A percentile compares a stretch with the other conserved stretches of the same genome.
These are phyloP conservation scores for Huso huso DNA, from an alignment of 2,797 vertebrate genomes.

Conservation along the genomic window DNA sequence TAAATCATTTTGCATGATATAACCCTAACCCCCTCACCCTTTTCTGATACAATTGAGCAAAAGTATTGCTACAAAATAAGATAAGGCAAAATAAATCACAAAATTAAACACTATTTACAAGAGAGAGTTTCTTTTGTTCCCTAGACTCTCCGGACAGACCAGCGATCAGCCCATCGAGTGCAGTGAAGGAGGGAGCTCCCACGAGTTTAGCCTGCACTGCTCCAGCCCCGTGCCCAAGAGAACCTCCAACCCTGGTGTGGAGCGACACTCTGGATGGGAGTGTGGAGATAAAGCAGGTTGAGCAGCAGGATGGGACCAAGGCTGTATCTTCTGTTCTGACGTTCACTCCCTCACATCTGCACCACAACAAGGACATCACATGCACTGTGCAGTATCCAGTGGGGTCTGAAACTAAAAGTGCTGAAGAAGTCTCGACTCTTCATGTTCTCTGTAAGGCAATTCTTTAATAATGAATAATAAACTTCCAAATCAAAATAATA, in stretches of 20 bases:
- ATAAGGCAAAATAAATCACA: too few relatives aligned
- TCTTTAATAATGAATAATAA: too few relatives aligned
- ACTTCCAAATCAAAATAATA: too few relatives aligned
- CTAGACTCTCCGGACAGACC: conserved; percentile 38
- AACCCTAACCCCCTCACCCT: too few relatives aligned
- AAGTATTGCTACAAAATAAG: too few relatives aligned
- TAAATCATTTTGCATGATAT: too few relatives aligned
- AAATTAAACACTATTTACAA: not conserved
- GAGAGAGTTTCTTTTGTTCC: conserved; percentile 1
- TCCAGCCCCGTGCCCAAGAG: conserved; percentile 34
- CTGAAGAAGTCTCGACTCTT: conserved; percentile 30
- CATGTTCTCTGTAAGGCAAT: conserved; percentile 41
- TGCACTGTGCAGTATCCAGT: conserved; percentile 39
- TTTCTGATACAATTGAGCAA: too few relatives aligned
- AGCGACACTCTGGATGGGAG: conserved; percentile 28
- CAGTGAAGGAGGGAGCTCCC: too few relatives aligned
- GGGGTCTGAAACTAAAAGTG: conserved; percentile 3
- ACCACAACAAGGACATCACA: conserved; percentile 34
- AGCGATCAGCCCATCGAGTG: conserved; percentile 28
- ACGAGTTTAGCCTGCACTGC: conserved; percentile 40
- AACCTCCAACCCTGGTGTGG: conserved; percentile 45
- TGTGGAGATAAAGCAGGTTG: conserved; percentile 18
- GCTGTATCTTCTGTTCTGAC: conserved; percentile 33
- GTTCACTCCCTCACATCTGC: conserved; percentile 41
- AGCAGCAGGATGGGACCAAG: conserved; percentile 27